These are phyloP conservation scores for Elymnias hypermnestra DNA, from an alignment of 1,140 invertebrate species.

Conservation along the genomic window DNA sequence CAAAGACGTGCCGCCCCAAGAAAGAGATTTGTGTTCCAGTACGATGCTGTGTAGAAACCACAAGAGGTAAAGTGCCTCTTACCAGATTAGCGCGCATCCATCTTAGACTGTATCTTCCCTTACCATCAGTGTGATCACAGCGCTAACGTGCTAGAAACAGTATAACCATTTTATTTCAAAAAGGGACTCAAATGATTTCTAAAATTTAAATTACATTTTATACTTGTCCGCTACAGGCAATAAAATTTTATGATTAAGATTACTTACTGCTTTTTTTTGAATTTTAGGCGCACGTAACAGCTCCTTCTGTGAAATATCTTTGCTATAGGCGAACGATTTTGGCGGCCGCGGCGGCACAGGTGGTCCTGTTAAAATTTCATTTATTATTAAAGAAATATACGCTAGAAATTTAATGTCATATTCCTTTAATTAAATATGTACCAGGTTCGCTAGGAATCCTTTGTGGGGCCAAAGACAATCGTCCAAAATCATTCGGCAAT, in stretches of 20 bases:
- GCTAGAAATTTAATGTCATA: background rate
- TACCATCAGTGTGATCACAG: too few relatives aligned
- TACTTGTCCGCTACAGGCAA: too few relatives aligned
- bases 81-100: too few relatives aligned
- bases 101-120: too few relatives aligned
- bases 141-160: too few relatives aligned
- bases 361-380: slow-evolving; percentile 40
- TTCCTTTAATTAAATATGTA: slow-evolving; percentile 15
- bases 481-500: slow-evolving; percentile 46
- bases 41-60: background rate
- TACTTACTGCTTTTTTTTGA: too few relatives aligned
- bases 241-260: too few relatives aligned
- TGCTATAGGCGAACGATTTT: slow-evolving; percentile 77
- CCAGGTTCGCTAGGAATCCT: slow-evolving; percentile 35
- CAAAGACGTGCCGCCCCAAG: too few relatives aligned
- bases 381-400: slow-evolving; percentile 1
- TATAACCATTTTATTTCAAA: too few relatives aligned
- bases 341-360: slow-evolving; percentile 84
- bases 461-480: slow-evolving; percentile 28
- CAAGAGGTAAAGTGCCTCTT: too few relatives aligned
- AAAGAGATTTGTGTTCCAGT: too few relatives aligned
- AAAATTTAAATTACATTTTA: slow-evolving; percentile 19
- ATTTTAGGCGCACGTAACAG: slow-evolving; percentile 33
- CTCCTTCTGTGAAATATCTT: slow-evolving; percentile 32
- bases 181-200: too few relatives aligned